phyloP scores from a whole-genome alignment of 2,888 invertebrate species.

The Drosophila longiperda region DNA sequence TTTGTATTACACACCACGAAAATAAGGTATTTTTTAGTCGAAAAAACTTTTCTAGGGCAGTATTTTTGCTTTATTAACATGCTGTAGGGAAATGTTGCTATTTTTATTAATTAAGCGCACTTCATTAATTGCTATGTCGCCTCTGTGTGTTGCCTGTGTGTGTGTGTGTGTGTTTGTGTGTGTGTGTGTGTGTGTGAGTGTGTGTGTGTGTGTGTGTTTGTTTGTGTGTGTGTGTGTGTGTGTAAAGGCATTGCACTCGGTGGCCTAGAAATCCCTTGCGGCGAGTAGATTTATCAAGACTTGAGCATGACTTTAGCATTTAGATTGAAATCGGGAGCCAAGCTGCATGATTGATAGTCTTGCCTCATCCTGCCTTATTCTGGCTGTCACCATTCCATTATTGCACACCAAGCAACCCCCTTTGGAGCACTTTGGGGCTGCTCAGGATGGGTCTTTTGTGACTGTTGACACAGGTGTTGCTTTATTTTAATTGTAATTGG shows the following conservation, averaged over 20 bases:
- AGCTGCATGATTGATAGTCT: constrained; percentile 65
- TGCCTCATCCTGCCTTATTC: constrained; percentile 10
- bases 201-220: neutral
- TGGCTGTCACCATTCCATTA: constrained; percentile 12
- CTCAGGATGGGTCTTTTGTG: constrained; percentile 36
- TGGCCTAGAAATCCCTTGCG: constrained; percentile 24
- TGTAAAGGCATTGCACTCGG: constrained; percentile 12
- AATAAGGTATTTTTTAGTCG: neutral
- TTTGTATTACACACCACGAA: no score
- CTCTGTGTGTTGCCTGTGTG: neutral
- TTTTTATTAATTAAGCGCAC: constrained; percentile 57
- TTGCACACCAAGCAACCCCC: constrained; percentile 27
- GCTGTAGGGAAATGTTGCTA: constrained; percentile 15
- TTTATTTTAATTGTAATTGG: constrained; percentile 66
- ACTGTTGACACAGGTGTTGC: constrained; percentile 69
- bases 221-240: neutral
- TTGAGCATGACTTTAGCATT: constrained; percentile 60
- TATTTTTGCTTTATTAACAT: constrained; percentile 28
- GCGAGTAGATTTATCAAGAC: constrained; percentile 47
- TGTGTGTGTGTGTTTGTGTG: neutral
- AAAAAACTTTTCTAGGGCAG: neutral
- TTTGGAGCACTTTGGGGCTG: constrained; percentile 19
- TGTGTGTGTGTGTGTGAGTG: neutral
- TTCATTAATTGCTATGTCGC: constrained; percentile 40
- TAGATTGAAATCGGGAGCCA: constrained; percentile 56